Base-by-base conservation (phyloP, 2,797 vertebrate species). In the Parauchenoglanis ngamensis region DNA sequence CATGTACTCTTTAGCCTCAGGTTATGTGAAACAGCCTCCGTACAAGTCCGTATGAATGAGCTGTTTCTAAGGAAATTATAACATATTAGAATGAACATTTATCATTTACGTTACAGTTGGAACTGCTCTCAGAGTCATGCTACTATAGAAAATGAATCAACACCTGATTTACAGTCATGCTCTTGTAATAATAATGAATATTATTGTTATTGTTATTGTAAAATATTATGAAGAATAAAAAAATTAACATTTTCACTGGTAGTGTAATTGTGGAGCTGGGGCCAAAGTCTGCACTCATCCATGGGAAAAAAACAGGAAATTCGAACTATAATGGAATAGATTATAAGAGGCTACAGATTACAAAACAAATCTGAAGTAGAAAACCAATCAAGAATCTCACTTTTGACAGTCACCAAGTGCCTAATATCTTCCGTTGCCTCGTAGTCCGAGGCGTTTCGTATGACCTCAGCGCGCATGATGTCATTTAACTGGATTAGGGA, bases 391-490 rank as follows among this genome's bases (percentile, higher is more conserved):
- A 21, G n/a, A 61, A 54, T 28, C 70, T 46, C 40, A 72, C 17
- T 21, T 72, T 28, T 35, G n/a, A 65, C n/a, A 49, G 40, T 54
- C 21, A 44, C 57, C 75, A 73, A 80, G 19, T 81, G 75, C 79
- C 89, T 89, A 63, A 88, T 80, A 87, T 89, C 82, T 86, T 91
- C 83, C 87, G 86, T 67, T 4, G 68, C 75, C 19, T 83, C 86
- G 13, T 61, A 86, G 76, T 40, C 12, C 23, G 54, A 86, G 87
- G 88, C 86, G 75, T 87, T 89, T 85, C 46, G 17, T 83, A 85
- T 91, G 92, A 91, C 86, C 88, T 91, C 91, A 91, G 87, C 78
- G 76, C 65, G 56, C 87, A 92, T 91, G 90, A 91, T 90, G 90
- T 92, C 89, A 91, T 83, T 77, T 85, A 70, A 76, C 79, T 76